phyloP scores from a whole-genome alignment of 2,888 invertebrate genomes.

The Drymonia ruficornis region DNA sequence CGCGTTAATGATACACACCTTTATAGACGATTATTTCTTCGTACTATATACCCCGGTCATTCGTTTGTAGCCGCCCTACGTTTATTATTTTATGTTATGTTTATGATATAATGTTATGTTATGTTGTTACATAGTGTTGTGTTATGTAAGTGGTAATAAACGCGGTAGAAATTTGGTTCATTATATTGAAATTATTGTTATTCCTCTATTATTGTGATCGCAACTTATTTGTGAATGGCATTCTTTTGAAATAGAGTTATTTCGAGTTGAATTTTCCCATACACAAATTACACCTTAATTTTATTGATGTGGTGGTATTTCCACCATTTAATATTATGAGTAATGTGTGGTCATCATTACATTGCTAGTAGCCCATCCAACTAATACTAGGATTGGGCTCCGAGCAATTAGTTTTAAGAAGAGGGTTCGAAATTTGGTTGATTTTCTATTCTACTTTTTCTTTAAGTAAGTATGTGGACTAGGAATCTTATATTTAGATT shows the following conservation, averaged over 20 bases:
- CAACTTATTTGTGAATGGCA: background rate
- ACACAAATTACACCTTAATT: too few species aligned
- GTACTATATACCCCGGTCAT: constrained; percentile 53
- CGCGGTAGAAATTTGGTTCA: background rate
- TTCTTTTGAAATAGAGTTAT: background rate
- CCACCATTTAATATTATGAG: too few species aligned
- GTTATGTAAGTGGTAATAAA: constrained; percentile 1
- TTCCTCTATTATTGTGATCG: background rate
- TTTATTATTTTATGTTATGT: constrained; percentile 41
- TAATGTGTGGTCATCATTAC: too few species aligned
- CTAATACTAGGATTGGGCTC: too few species aligned
- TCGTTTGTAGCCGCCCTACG: constrained; percentile 44
- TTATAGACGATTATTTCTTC: constrained; percentile 33
- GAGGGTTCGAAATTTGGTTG: too few species aligned
- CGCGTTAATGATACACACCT: constrained; percentile 6
- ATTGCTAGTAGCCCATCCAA: too few species aligned
- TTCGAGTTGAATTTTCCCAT: too few species aligned
- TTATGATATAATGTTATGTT: constrained; percentile 46
- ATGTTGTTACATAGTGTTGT: constrained; percentile 29
- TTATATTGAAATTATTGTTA: constrained; percentile 4
- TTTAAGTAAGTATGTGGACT: too few species aligned
- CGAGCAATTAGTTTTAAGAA: too few species aligned
- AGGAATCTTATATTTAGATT: too few species aligned
- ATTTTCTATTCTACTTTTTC: too few species aligned
- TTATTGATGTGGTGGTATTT: too few species aligned